A percentile compares a stretch with the other conserved stretches of the same genome.
These are phyloP conservation scores for Catharus minimus DNA, from an alignment of 2,113 vertebrate species.

Conservation along the genomic window DNA sequence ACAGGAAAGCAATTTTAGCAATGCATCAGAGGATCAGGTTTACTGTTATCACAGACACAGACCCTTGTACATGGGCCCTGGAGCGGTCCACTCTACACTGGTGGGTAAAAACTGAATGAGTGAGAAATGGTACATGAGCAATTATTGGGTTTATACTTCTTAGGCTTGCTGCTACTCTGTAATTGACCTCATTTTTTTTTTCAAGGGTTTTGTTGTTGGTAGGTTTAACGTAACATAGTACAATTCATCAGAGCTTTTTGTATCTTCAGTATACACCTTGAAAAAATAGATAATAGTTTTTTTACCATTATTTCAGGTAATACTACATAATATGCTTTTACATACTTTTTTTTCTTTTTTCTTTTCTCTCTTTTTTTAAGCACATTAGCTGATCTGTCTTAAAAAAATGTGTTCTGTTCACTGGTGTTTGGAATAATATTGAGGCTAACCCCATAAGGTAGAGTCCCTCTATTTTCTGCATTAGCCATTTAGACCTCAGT, in stretches of 20 bases:
- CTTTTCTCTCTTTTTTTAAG: not conserved
- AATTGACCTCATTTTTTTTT: conserved; percentile 8
- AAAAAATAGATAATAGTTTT: not conserved
- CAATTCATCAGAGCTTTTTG: not conserved
- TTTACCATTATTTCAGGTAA: not conserved
- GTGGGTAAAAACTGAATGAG: not conserved
- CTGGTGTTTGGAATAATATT: not conserved
- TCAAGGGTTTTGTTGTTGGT: not conserved
- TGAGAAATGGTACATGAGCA: not conserved
- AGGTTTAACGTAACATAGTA: not conserved
- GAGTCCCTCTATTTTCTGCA: not conserved
- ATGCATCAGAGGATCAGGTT: not conserved
- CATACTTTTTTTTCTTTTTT: not conserved
- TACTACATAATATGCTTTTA: rapidly evolving
- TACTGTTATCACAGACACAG: not conserved
- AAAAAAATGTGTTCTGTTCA: rapidly evolving
- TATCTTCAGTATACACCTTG: not conserved
- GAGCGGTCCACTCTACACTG: not conserved
- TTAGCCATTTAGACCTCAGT: not conserved
- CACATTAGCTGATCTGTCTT: not conserved
- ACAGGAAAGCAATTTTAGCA: conserved; percentile 11
- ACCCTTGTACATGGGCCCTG: not conserved
- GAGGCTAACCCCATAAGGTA: no score
- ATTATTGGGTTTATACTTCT: not conserved
- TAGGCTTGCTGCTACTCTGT: not conserved